These are phyloP conservation scores for Dendropsophus ebraccatus DNA, from an alignment of 2,113 vertebrate species.

Conservation along the genomic window DNA sequence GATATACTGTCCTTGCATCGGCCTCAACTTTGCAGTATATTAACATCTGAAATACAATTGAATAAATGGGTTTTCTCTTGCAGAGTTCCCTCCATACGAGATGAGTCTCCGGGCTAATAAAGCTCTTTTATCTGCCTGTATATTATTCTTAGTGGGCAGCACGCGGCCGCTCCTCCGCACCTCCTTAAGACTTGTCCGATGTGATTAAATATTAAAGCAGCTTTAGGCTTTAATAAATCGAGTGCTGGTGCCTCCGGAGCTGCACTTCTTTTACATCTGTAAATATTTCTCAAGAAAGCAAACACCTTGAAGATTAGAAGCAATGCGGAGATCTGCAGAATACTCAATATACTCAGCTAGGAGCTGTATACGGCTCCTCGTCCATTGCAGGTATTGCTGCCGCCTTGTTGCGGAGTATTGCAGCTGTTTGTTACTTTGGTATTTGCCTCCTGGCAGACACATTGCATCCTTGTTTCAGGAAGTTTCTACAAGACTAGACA, in stretches of 20 bases:
- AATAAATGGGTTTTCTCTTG: background rate
- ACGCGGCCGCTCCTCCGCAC: background rate
- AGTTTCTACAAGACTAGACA: too few species aligned
- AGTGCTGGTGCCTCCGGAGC: background rate
- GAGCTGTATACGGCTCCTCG: background rate
- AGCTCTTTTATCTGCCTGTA: background rate
- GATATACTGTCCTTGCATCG: background rate
- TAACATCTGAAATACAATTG: slow-evolving; percentile 28
- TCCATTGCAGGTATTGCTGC: too few species aligned
- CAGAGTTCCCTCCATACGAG: background rate
- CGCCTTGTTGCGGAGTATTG: too few species aligned
- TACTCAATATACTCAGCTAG: background rate
- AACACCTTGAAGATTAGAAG: background rate
- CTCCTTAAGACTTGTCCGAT: slow-evolving; percentile 13
- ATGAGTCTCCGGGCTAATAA: slow-evolving; percentile 32
- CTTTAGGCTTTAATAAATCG: slow-evolving; percentile 6
- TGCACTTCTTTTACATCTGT: background rate
- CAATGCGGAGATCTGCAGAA: background rate
- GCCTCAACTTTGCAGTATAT: background rate
- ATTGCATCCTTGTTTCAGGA: too few species aligned
- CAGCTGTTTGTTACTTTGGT: too few species aligned
- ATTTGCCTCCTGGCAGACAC: too few species aligned
- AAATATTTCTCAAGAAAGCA: background rate
- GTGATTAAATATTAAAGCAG: slow-evolving; percentile 46
- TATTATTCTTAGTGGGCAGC: background rate